Percentiles rank a stretch among this genome's conserved stretches.
Conservation (phyloP, 2,113 vertebrate species). For the Diadophis punctatus region DNA sequence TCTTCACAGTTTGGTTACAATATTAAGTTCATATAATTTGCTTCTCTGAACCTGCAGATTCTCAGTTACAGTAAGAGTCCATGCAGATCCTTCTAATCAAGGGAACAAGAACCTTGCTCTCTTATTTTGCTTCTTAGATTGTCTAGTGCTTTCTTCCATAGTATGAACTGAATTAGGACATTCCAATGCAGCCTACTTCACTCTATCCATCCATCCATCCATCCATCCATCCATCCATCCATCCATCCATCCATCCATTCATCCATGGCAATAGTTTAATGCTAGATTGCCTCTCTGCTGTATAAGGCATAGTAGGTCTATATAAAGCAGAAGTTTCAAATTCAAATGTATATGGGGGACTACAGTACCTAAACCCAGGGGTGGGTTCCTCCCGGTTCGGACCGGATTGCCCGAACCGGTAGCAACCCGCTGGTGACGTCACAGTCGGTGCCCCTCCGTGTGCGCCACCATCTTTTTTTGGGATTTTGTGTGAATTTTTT, state of each 20-base stretch:
- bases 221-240: no score
- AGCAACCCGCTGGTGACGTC: no score
- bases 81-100: neutral
- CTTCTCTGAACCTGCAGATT: neutral
- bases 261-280: neutral
- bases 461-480: no score
- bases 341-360: neutral
- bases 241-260: neutral
- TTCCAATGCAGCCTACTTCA: neutral
- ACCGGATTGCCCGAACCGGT: no score
- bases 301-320: neutral
- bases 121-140: neutral
- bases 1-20: neutral
- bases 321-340: neutral
- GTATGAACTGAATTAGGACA: neutral
- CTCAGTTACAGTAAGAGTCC: neutral
- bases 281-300: neutral
- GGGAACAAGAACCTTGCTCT: neutral
- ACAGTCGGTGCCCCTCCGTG: no score
- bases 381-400: no score
- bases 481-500: no score
- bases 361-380: no score
- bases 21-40: neutral
- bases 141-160: neutral
- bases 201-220: neutral